A percentile compares a stretch with the other conserved stretches of the same genome.
phyloP scores from a whole-genome alignment of 2,797 vertebrate genomes.

The Cossypha caffra region DNA sequence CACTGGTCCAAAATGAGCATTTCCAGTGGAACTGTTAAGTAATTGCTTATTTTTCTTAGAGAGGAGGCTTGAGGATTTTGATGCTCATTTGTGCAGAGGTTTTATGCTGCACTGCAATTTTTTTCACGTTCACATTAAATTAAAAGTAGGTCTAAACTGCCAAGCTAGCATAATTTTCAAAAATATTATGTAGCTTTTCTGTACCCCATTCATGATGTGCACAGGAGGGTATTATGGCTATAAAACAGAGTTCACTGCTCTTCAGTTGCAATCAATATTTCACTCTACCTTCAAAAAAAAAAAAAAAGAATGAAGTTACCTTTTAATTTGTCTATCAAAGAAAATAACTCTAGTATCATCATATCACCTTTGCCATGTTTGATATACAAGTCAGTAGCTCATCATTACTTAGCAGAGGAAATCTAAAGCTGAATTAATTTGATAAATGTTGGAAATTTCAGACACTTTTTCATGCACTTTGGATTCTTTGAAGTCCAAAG shows the following conservation, averaged over 20 bases:
- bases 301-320: background rate
- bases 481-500: background rate
- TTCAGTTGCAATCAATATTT: background rate
- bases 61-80: background rate
- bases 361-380: background rate
- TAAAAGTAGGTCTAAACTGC: background rate
- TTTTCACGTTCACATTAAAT: background rate
- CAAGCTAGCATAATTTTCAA: background rate
- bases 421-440: background rate
- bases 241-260: background rate
- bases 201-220: fast-evolving
- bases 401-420: background rate
- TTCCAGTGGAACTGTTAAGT: background rate
- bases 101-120: background rate
- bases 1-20: background rate
- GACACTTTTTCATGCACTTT: background rate
- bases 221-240: background rate
- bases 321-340: background rate
- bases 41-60: background rate
- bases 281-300: background rate
- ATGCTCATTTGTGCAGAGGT: background rate
- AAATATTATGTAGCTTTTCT: background rate
- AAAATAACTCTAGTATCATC: background rate
- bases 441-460: background rate
- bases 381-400: background rate